Percentiles rank a stretch among this genome's conserved stretches.
Evolutionary conservation across 1,140 invertebrate species (phyloP).

Genomic region (Zaprionus inermis): DNA sequence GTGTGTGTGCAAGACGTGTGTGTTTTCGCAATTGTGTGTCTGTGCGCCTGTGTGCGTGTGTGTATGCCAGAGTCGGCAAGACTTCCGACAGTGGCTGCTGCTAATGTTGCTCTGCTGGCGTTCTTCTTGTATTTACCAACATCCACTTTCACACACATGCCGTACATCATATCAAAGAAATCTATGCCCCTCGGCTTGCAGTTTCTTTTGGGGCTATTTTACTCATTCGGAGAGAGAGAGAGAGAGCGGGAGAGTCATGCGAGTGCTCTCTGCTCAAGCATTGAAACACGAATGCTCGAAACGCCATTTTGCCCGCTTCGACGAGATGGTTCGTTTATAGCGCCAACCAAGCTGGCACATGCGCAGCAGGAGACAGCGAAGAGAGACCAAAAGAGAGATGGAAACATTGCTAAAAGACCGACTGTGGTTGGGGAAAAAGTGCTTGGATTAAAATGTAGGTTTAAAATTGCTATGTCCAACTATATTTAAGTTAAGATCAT

Average conservation of each 20-base stretch:
- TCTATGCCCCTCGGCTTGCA: conserved; percentile 37
- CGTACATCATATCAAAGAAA: conserved; percentile 53
- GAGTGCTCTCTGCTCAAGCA: neutral
- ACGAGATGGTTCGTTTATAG: conserved; percentile 50
- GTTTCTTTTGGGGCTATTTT: conserved; percentile 43
- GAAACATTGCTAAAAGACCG: no score
- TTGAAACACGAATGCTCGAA: neutral
- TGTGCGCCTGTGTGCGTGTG: conserved; percentile 13
- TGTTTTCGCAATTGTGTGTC: neutral
- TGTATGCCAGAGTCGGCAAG: conserved; percentile 37
- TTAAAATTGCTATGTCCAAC: neutral
- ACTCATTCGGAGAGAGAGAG: conserved; percentile 41
- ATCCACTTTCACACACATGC: conserved; percentile 26
- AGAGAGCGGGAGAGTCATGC: conserved; percentile 17
- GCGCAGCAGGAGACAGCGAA: conserved; percentile 4
- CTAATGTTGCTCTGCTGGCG: conserved; percentile 9
- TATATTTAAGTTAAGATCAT: no score
- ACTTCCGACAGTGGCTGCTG: conserved; percentile 9
- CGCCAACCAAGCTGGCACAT: neutral
- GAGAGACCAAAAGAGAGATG: neutral
- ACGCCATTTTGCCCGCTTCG: conserved; percentile 50
- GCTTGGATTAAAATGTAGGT: neutral
- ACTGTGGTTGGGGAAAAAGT: neutral
- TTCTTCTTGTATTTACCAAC: conserved; percentile 33
- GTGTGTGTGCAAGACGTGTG: conserved; percentile 2